Percentiles rank a stretch among this genome's conserved stretches.
Conservation (phyloP, 2,797 vertebrate species). For the Rallus crepitans region DNA sequence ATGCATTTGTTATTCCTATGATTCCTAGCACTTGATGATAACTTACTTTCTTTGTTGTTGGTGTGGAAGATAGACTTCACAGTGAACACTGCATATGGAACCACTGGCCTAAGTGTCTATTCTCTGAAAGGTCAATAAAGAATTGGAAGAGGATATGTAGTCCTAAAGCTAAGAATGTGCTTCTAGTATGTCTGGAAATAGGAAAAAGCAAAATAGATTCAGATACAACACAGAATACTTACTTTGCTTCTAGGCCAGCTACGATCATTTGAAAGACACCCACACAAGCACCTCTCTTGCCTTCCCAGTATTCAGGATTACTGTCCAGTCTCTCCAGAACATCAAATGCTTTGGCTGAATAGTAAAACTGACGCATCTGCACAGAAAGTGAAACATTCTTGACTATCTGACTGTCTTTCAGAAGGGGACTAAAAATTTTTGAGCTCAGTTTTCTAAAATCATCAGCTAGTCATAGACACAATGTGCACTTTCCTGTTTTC, state of each 20-base stretch:
- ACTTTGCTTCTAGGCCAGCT: slow-evolving; percentile 94
- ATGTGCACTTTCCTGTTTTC: neutral
- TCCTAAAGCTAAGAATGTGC: neutral
- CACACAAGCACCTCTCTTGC: slow-evolving; percentile 96
- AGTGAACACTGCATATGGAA: neutral
- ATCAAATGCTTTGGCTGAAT: slow-evolving; percentile 96
- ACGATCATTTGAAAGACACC: slow-evolving; percentile 97
- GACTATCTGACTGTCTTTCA: neutral
- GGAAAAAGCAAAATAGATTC: neutral
- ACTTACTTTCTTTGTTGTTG: neutral
- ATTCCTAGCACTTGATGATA: neutral
- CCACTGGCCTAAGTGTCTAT: neutral
- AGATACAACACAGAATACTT: slow-evolving; percentile 51
- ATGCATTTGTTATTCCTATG: neutral
- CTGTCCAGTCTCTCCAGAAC: slow-evolving; percentile 93
- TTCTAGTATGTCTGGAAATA: neutral
- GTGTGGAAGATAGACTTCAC: neutral
- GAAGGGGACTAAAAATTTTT: neutral
- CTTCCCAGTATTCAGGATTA: slow-evolving; percentile 95
- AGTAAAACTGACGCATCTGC: slow-evolving; percentile 98
- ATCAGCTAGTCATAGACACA: neutral
- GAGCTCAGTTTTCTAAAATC: slow-evolving; percentile 3
- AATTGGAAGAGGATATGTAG: neutral
- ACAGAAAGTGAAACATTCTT: slow-evolving; percentile 42
- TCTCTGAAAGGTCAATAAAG: neutral